A percentile compares a stretch with the other conserved stretches of the same genome.
phyloP scores from a whole-genome alignment of 2,113 vertebrate species.

The Hymenochirus boettgeri region DNA sequence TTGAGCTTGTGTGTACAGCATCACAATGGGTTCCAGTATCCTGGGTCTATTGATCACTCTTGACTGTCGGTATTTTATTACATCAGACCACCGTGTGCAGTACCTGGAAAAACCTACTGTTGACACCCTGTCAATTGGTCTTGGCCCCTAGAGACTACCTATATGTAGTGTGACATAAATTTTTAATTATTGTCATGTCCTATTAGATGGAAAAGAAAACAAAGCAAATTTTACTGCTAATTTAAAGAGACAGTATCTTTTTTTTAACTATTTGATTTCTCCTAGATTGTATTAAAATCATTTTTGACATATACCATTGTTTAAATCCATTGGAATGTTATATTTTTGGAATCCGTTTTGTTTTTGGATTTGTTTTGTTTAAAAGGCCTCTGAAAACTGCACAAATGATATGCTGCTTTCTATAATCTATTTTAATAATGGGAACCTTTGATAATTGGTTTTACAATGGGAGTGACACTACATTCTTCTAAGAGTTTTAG shows the following conservation, averaged over 20 bases:
- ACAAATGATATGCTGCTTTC: constrained; percentile 85
- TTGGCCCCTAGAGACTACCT: constrained; percentile 82
- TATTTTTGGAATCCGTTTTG: constrained; percentile 78
- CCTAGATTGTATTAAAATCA: constrained; percentile 76
- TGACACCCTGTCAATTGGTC: constrained; percentile 71
- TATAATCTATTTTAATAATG: constrained; percentile 83
- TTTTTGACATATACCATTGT: constrained; percentile 73
- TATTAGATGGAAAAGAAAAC: constrained; percentile 83
- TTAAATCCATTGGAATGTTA: constrained; percentile 78
- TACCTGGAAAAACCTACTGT: constrained; percentile 69
- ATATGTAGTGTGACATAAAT: constrained; percentile 89
- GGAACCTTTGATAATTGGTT: constrained; percentile 72
- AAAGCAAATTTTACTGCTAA: constrained; percentile 57
- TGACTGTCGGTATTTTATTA: constrained; percentile 56
- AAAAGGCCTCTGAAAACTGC: constrained; percentile 79
- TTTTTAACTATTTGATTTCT: constrained; percentile 59
- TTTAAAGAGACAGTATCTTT: constrained; percentile 84
- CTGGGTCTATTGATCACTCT: constrained; percentile 86
- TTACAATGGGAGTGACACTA: constrained; percentile 71
- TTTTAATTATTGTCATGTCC: constrained; percentile 94
- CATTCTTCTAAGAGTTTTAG: constrained; percentile 75
- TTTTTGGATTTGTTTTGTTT: constrained; percentile 76
- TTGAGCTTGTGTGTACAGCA: constrained; percentile 90
- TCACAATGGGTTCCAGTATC: constrained; percentile 97
- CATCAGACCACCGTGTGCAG: constrained; percentile 66